Evolutionary conservation across 2,888 invertebrate species (phyloP).

Genomic region (Acleris cristana): DNA sequence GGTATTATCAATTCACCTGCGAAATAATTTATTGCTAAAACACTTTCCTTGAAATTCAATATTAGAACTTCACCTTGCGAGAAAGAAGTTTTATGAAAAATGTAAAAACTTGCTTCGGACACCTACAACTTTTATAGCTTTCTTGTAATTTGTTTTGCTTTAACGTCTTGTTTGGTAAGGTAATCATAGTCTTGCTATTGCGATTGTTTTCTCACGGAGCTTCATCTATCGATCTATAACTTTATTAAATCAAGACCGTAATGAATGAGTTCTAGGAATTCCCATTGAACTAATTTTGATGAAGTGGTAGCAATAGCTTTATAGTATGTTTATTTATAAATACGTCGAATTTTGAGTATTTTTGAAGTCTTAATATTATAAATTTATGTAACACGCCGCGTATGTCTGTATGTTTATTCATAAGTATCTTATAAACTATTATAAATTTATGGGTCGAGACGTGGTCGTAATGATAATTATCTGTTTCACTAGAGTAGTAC

Average conservation of each 20-base stretch:
- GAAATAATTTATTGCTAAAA: slow-evolving; percentile 73
- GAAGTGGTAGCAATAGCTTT: too few relatives aligned
- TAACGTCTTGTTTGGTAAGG: slow-evolving; percentile 67
- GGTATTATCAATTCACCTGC: slow-evolving; percentile 93
- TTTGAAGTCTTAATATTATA: too few relatives aligned
- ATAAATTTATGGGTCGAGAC: too few relatives aligned
- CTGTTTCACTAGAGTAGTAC: too few relatives aligned
- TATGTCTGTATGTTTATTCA: too few relatives aligned
- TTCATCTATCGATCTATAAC: not conserved
- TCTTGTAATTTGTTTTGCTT: slow-evolving; percentile 80
- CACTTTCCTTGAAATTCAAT: slow-evolving; percentile 79
- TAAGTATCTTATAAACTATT: too few relatives aligned
- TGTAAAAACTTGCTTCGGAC: slow-evolving; percentile 80
- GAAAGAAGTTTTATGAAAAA: slow-evolving; percentile 81
- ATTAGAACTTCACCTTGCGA: slow-evolving; percentile 79
- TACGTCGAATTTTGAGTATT: too few relatives aligned
- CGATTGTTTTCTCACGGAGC: slow-evolving; percentile 11
- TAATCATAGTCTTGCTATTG: slow-evolving; percentile 58
- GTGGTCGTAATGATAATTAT: too few relatives aligned
- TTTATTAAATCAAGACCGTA: too few relatives aligned
- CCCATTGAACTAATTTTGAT: not conserved
- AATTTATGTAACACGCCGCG: too few relatives aligned
- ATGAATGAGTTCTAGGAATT: not conserved
- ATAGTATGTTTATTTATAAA: too few relatives aligned
- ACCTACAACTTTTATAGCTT: slow-evolving; percentile 79